Base-by-base conservation (phyloP, 2,113 vertebrate genomes). In the Protomyctophum bolini region DNA sequence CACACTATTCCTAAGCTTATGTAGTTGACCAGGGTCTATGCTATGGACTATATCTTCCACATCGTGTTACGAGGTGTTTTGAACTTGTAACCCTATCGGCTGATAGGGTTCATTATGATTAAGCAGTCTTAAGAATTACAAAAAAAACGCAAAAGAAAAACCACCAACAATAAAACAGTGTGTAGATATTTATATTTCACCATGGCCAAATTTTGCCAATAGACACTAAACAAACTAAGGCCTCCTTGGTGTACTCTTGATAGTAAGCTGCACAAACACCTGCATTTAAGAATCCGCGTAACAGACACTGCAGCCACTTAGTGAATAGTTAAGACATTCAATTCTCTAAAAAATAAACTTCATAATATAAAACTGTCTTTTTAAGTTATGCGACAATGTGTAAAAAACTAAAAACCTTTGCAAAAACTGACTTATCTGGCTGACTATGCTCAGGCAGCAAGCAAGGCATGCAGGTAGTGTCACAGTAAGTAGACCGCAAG, bases 261-360 rank as follows among this genome's bases (percentile, higher is more conserved):
- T 14, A 51, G 15, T 29, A 15, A 10, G 59, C 58, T 58, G 12
- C 45, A 55, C 56, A 65, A 47, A 79, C 3, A 1, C 21, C 62
- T 73, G 61, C 45, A 56, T 59, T 62, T 10, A 67, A 73, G 51
- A 12, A 41, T 41, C 55, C 11, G 57, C 63, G 63, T 61, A 54
- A n/a, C 5, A 41, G 1, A n/a, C 5, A 33, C 10, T 41, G 65
- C 55, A 57, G 55, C 67, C 68, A 63, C n/a, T 68, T 6, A 65
- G 60, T 56, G 47, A 29, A 65, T 66, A 47, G 50, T 63, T 11
- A 70, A 1, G 2, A 48, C 10, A 58, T 66, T 41, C 10, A 1
- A 33, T 68, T 75, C 74, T 68, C 63, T 2, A 76, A 70, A 64
- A 86, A 83, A 76, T 50, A 80, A 56, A 67, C 49, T 41, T 15